A percentile compares a stretch with the other conserved stretches of the same genome.
Evolutionary conservation across 2,888 invertebrate species (phyloP).

Genomic region (Watsonalla cultraria): DNA sequence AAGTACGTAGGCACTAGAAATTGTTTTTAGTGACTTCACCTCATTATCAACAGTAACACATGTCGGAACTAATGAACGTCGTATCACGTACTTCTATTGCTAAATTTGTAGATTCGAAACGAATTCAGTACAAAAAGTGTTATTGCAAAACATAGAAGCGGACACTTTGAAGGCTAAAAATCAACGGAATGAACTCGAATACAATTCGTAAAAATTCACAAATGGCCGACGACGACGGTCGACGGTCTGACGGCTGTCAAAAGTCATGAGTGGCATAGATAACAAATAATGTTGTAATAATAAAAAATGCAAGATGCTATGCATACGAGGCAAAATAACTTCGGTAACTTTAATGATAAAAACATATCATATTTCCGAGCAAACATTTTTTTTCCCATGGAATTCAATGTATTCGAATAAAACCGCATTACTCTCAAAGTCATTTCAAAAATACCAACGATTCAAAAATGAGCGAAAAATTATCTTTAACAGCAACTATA

Average conservation of each 20-base stretch:
- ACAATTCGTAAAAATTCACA: conserved; percentile 27
- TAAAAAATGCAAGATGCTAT: neutral
- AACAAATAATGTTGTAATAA: neutral
- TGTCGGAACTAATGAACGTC: conserved; percentile 16
- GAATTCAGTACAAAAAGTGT: conserved; percentile 17
- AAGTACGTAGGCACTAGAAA: conserved; percentile 69
- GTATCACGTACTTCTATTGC: conserved; percentile 19
- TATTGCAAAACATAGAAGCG: conserved; percentile 15
- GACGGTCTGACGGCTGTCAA: conserved; percentile 37
- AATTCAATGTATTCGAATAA: too few species aligned
- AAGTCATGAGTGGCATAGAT: conserved; percentile 15
- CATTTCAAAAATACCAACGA: too few species aligned
- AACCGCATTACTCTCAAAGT: too few species aligned
- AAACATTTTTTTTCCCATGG: too few species aligned
- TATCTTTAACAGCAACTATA: too few species aligned
- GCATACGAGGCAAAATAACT: too few species aligned
- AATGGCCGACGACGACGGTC: conserved; percentile 47
- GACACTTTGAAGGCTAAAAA: conserved; percentile 16
- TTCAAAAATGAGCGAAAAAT: too few species aligned
- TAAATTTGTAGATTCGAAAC: conserved; percentile 21
- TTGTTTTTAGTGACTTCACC: conserved; percentile 55
- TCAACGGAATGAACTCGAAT: conserved; percentile 21
- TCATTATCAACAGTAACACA: conserved; percentile 26
- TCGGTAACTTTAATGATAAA: too few species aligned
- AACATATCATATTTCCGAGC: too few species aligned